Base-by-base conservation (phyloP, 2,888 invertebrate genomes). In the Eupeodes luniger region DNA sequence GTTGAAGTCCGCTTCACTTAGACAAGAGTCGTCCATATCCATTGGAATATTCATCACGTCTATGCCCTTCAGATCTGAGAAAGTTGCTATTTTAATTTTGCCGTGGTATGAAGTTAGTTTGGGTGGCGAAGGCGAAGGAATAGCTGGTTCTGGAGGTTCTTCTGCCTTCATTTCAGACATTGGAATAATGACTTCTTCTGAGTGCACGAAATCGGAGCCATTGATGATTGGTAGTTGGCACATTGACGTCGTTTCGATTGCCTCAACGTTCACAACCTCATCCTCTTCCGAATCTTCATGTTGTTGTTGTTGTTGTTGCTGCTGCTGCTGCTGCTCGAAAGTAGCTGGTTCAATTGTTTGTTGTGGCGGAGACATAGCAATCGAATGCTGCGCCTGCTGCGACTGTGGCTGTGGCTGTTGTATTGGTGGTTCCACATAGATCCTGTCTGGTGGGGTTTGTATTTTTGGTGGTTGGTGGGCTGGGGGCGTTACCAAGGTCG, bases 41-140 rank as follows among this genome's bases (percentile, higher is more conserved):
- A 97, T 96, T 0, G 96, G 96, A 72, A 97, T 93, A 85, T 96
- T 96, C 96, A 96, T 96, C 95, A 97, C 96, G 90, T 97, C 96
- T 74, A 95, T 95, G 16, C 95, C 94, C 81, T 95, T 95, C 36
- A 95, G 92, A 91, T 95, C 95, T 4, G 94, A 87, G 57, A 89
- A 85, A 9, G 89, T 86, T 0, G 85, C 85, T 19, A 89, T 89
- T 70, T 85, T 85, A 36, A 85, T 89, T 55, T 85, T 85, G 40
- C 85, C 89, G 55, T 89, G 85, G 36, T 89, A 84, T 6, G 84
- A 76, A 4, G 78, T 77, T 6, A 81, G 80, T 76, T 87, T 87
- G 4, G 81, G 80, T 4, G 85, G 80, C 3, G 87, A 81, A 7
- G 85, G 80, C 2, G 87, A 81, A 5, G 77, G 49, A 27, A 78